phyloP scores from a whole-genome alignment of 2,888 invertebrate genomes.

The Leptinotarsa juncta region DNA sequence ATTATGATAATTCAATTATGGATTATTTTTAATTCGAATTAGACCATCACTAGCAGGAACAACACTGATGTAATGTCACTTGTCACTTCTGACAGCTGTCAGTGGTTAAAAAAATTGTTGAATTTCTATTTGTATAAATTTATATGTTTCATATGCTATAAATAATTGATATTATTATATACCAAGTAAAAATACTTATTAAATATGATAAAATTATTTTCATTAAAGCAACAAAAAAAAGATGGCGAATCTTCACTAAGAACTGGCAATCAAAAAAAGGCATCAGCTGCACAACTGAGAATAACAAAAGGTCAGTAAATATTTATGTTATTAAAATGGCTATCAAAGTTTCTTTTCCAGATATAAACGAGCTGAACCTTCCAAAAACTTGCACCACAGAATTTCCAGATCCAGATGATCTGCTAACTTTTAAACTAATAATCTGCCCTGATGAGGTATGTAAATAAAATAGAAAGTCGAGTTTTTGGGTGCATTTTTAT shows the following conservation, averaged over 20 bases:
- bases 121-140: constrained; percentile 21
- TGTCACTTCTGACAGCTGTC: constrained; percentile 20
- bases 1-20: too few relatives aligned
- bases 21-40: too few relatives aligned
- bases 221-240: constrained; percentile 98
- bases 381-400: constrained; percentile 97
- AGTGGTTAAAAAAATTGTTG: constrained; percentile 9
- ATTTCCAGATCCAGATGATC: constrained; percentile 96
- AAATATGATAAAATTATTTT: constrained; percentile 97
- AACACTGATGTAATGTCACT: too few relatives aligned
- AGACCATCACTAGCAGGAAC: too few relatives aligned
- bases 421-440: constrained; percentile 94
- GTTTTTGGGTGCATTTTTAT: not conserved
- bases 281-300: constrained; percentile 95
- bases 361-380: constrained; percentile 96
- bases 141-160: constrained; percentile 18
- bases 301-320: constrained; percentile 89
- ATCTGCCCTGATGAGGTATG: constrained; percentile 94
- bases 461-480: constrained; percentile 15
- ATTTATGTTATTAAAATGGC: constrained; percentile 16
- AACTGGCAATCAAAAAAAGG: constrained; percentile 86
- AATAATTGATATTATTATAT: constrained; percentile 24
- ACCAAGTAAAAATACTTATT: constrained; percentile 16
- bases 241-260: constrained; percentile 89
- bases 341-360: constrained; percentile 70